Evolutionary conservation across 1,140 invertebrate genomes (phyloP), one percentile per base, ranked within the genome.

Genomic region (fruit fly (Drosophila melanogaster)): DNA sequence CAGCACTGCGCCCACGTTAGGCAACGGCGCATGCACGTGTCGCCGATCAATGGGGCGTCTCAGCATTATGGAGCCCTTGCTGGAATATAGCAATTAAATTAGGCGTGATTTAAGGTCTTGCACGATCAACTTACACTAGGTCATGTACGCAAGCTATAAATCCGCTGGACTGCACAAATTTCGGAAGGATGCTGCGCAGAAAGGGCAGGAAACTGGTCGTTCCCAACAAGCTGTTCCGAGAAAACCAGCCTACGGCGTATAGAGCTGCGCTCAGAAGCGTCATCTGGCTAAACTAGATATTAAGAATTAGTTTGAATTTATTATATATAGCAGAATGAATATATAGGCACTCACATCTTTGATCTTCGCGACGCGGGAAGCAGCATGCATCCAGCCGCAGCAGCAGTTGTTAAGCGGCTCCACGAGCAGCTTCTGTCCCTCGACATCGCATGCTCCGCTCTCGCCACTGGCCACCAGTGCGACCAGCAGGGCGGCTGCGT

Each of bases 361-460:
- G 3, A 81, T 41, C 12, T 51, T 69, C 0, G 47, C 50, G 1
- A 22, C 35, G 4, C 58, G 58, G 7, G 75, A 76, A 0, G 87
- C 92, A 41, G 65, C 66, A 55, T 91, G 72, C 44, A 92, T 56
- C 92, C 92, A 92, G 53, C 77, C 90, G 46, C 87, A 92, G 59
- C 81, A 81, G 44, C 91, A 92, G 43, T 91, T 83, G 75, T 90
- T 76, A 30, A 92, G 59, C 19, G 65, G 49, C 15, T 90, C 84
- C 24, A 81, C 24, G 12, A 91, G 43, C 14, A 87, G 15, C 33
- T 67, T 69, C 24, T 80, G 79, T 14, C 72, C 69, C 43, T 90
- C 83, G 17, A 78, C 44, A 15, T 90, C 84, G 37, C 77, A 77
- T 2, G 14, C 61, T 8, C 81, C 87, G 33, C 78, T 70, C 66